These are phyloP conservation scores for Gastrophysa polygoni DNA, from an alignment of 2,888 invertebrate genomes.

Conservation along the genomic window DNA sequence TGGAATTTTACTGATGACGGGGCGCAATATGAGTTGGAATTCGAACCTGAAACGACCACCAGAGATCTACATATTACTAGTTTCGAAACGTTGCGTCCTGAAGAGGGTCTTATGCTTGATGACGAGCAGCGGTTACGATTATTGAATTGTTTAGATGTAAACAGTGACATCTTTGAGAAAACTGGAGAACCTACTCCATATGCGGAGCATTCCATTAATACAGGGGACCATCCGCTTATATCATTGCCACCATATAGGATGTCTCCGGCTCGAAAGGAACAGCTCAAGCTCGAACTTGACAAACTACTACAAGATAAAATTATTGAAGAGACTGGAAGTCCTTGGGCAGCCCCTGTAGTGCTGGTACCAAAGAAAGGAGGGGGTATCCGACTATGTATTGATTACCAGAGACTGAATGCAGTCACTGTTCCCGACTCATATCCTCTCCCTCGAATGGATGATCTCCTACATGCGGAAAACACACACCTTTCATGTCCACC, in stretches of 20 bases:
- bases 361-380: slow-evolving; percentile 29
- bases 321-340: slow-evolving; percentile 16
- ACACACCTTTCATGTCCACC: slow-evolving; percentile 13
- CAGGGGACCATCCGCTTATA: slow-evolving; percentile 20
- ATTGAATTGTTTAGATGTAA: slow-evolving; percentile 5
- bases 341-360: slow-evolving; percentile 28
- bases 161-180: slow-evolving; percentile 8
- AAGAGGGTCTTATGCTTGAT: slow-evolving; percentile 18
- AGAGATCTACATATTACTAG: background rate
- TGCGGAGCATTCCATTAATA: no score
- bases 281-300: slow-evolving; percentile 10
- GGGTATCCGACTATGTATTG: no score
- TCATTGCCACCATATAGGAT: slow-evolving; percentile 18
- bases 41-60: slow-evolving; percentile 3
- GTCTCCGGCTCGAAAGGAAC: slow-evolving; percentile 10
- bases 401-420: no score
- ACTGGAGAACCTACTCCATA: no score
- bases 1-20: slow-evolving; percentile 10
- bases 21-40: background rate
- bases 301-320: slow-evolving; percentile 5
- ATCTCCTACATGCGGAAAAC: slow-evolving; percentile 28
- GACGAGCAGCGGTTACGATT: slow-evolving; percentile 3
- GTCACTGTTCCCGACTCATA: no score
- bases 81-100: slow-evolving; percentile 15
- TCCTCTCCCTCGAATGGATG: no score